Percentiles rank a stretch among this genome's conserved stretches.
Conservation (phyloP, 2,113 vertebrate species). For the Takifugu flavidus region DNA sequence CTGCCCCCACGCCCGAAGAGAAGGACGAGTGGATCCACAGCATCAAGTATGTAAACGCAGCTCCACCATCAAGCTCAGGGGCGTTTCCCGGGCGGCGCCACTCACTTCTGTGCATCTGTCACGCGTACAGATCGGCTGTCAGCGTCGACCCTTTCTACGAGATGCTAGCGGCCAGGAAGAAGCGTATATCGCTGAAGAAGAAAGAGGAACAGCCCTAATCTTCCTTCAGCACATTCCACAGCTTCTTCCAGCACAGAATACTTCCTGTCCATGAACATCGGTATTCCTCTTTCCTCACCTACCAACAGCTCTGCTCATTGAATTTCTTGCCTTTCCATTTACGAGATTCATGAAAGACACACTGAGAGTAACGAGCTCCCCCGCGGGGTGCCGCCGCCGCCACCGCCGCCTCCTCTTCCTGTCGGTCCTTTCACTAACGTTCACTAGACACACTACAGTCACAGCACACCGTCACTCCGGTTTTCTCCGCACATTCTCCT, state of each 20-base stretch:
- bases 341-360: conserved; percentile 27
- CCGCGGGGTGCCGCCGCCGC: conserved; percentile 16
- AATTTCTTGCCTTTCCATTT: background rate
- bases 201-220: conserved; percentile 83
- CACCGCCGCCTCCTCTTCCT: conserved; percentile 13
- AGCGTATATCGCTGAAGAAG: conserved; percentile 92
- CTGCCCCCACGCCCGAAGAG: conserved; percentile 89
- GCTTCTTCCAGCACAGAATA: conserved; percentile 31
- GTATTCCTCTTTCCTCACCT: conserved; percentile 22
- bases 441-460: conserved; percentile 20
- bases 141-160: conserved; percentile 94
- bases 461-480: conserved; percentile 16
- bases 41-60: conserved; percentile 78
- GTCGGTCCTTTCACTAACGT: conserved; percentile 24
- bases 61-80: no score
- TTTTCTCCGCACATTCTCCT: conserved; percentile 12
- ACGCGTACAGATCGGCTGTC: conserved; percentile 81
- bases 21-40: conserved; percentile 95
- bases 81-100: no score
- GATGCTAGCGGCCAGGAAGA: conserved; percentile 93
- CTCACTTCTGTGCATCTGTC: conserved; percentile 22
- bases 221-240: conserved; percentile 15
- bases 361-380: conserved; percentile 26
- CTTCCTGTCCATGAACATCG: background rate
- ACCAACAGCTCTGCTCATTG: conserved; percentile 1